Evolutionary conservation across 2,888 invertebrate genomes (phyloP).

Genomic region (Carpatolechia fugitivella): DNA sequence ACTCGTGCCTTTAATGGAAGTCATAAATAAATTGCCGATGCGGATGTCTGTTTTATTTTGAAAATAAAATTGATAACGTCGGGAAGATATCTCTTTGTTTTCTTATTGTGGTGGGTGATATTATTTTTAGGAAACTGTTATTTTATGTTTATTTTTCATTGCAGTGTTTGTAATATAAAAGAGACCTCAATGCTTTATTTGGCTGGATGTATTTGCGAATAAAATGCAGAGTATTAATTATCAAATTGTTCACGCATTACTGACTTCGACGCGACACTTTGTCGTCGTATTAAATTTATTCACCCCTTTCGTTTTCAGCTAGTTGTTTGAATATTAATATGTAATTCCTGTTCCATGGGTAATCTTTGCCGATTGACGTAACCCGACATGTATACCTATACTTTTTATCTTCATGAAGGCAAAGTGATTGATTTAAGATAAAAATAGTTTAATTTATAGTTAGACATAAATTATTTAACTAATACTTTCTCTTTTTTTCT

Average conservation of each 20-base stretch:
- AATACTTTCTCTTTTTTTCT: no score
- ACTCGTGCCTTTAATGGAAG: conserved; percentile 43
- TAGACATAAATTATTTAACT: no score
- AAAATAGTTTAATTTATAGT: no score
- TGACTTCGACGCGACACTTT: conserved; percentile 59
- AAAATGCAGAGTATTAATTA: conserved; percentile 63
- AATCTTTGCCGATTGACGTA: conserved; percentile 65
- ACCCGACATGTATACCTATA: conserved; percentile 10
- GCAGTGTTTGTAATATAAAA: not conserved
- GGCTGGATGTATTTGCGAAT: conserved; percentile 20
- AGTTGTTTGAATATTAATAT: conserved; percentile 73
- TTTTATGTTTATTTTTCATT: not conserved
- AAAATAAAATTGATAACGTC: conserved; percentile 22
- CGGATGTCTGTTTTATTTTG: conserved; percentile 41
- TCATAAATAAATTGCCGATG: conserved; percentile 44
- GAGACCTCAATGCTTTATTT: not conserved
- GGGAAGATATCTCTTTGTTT: not conserved
- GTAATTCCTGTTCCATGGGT: conserved; percentile 40
- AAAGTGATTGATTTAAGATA: no score
- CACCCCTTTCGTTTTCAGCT: conserved; percentile 65
- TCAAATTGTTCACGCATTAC: conserved; percentile 66
- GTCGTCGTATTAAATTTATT: conserved; percentile 55
- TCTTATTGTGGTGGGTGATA: not conserved
- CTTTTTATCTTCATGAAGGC: not conserved
- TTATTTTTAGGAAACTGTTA: not conserved